Base-by-base conservation (phyloP, 1,140 invertebrate genomes). In the Ceratosolen fusciceps region DNA sequence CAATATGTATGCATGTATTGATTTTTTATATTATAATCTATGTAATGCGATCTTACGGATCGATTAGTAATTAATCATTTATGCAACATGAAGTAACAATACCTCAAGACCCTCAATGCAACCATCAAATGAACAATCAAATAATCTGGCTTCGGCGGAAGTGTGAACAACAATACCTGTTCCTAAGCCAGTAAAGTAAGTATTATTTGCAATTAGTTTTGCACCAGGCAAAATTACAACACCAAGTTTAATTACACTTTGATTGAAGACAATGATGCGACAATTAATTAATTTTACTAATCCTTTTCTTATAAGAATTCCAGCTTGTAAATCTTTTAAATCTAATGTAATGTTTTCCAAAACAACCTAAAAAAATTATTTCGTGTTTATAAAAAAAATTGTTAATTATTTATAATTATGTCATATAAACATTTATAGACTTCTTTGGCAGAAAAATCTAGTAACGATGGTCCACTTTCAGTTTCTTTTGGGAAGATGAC, bases 31-130 rank as follows among this genome's bases (percentile, higher is more conserved):
- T n/a, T n/a, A n/a, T n/a, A n/a, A n/a, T n/a, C n/a, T n/a, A n/a
- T n/a, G n/a, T n/a, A n/a, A n/a, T n/a, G n/a, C n/a, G n/a, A n/a
- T n/a, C n/a, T n/a, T n/a, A n/a, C n/a, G n/a, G n/a, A n/a, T n/a
- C n/a, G n/a, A 29, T 43, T 31, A 47, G 21, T 49, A 29, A 52
- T 29, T 31, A 52, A 31, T 73, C 71, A 71, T 67, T 78, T 29
- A 70, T 34, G 7, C n/a, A n/a, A n/a, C n/a, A n/a, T n/a, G n/a
- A n/a, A n/a, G n/a, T n/a, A n/a, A n/a, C 9, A 52, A 52, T 86
- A 90, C 89, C 85, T 87, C 83, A 62, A 90, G 75, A 39, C 88
- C 89, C 79, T 90, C 88, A 1, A 81, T 68, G 52, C 89, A 89
- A 65, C 84, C 80, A 79, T 87, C 82, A 80, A 90, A 90, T 24